A percentile compares a stretch with the other conserved stretches of the same genome.
phyloP scores from a whole-genome alignment of 2,797 vertebrate species.

The Lepidocolaptes lacrymiger region DNA sequence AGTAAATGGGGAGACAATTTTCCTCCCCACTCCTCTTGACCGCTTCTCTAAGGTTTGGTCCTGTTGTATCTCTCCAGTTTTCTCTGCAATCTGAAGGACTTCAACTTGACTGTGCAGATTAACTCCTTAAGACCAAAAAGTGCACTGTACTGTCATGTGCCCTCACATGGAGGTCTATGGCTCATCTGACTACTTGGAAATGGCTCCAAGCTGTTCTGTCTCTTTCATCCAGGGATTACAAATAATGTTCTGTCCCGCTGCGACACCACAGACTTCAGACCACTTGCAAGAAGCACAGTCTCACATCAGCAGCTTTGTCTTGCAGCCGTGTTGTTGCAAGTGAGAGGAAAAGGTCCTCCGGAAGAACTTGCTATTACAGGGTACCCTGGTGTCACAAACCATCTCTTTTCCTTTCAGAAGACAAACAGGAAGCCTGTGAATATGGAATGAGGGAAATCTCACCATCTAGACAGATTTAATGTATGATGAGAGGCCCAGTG shows the following conservation, averaged over 20 bases:
- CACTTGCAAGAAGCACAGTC: background rate
- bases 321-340: rapidly evolving
- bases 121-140: background rate
- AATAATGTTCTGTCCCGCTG: background rate
- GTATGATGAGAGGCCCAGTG: background rate
- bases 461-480: background rate
- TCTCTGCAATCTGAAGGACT: background rate
- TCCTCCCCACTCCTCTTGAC: background rate
- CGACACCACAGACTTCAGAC: background rate
- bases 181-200: background rate
- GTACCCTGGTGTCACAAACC: background rate
- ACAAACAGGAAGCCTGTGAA: background rate
- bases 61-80: background rate
- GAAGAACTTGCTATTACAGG: background rate
- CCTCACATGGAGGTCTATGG: background rate
- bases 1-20: background rate
- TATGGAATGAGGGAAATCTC: background rate
- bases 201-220: background rate
- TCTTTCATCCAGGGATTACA: background rate
- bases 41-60: background rate
- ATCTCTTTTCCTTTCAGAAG: background rate
- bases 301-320: background rate
- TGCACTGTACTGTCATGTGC: background rate
- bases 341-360: rapidly evolving
- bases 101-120: background rate